Conservation (phyloP, 1,140 invertebrate genomes). For the Chlorops oryzae region DNA sequence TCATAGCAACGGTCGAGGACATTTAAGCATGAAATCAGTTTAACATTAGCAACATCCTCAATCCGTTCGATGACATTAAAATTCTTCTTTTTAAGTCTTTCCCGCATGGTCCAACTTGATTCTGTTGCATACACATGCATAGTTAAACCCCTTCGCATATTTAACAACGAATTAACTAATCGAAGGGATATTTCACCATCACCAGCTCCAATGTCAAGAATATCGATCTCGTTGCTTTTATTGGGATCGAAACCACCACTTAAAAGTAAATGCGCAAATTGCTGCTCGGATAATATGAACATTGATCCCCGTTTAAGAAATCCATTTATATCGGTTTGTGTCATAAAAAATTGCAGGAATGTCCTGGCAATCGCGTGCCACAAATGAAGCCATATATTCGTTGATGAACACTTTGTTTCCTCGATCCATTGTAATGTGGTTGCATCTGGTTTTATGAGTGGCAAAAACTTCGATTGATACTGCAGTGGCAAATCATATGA, state of each 20-base stretch:
- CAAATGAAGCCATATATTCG: constrained; percentile 64
- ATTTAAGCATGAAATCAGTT: constrained; percentile 76
- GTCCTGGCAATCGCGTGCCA: constrained; percentile 62
- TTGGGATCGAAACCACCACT: constrained; percentile 31
- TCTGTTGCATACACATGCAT: constrained; percentile 70
- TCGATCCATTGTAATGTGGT: constrained; percentile 64
- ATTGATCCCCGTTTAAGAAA: constrained; percentile 75
- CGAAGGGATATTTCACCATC: constrained; percentile 78
- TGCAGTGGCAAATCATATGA: constrained; percentile 39
- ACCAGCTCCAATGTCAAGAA: constrained; percentile 84
- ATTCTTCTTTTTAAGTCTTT: constrained; percentile 59
- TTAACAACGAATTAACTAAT: constrained; percentile 50
- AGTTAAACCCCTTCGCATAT: constrained; percentile 46
- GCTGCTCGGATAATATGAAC: constrained; percentile 76
- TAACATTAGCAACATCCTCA: constrained; percentile 28
- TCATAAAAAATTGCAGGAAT: constrained; percentile 66
- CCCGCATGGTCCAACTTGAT: constrained; percentile 73
- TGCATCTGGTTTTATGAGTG: constrained; percentile 55
- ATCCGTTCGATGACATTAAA: constrained; percentile 52
- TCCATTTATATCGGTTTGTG: constrained; percentile 73
- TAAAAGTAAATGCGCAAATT: constrained; percentile 60
- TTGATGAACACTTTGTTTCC: constrained; percentile 58
- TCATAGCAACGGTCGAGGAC: constrained; percentile 79
- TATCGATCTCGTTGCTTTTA: constrained; percentile 20
- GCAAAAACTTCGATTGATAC: constrained; percentile 53